phyloP scores from a whole-genome alignment of 2,888 invertebrate species.

The Chloroclystis v-ata region DNA sequence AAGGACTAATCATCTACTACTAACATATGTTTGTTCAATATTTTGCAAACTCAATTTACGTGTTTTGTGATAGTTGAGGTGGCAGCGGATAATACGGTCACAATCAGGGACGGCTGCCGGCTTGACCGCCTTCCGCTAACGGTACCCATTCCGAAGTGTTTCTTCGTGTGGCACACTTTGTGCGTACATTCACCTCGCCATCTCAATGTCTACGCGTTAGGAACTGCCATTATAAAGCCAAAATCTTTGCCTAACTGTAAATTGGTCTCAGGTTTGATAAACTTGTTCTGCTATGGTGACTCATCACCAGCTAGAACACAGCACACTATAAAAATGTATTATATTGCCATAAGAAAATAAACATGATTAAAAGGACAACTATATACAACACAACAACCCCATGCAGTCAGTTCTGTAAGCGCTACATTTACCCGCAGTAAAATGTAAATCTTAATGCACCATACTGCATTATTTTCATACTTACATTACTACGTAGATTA shows the following conservation, averaged over 20 bases:
- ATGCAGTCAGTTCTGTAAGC: no score
- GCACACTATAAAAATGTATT: no score
- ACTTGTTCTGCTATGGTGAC: neutral
- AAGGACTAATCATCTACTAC: no score
- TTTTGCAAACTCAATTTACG: no score
- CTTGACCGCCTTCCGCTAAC: conserved; percentile 77
- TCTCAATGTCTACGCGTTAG: conserved; percentile 53
- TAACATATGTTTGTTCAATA: no score
- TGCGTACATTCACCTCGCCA: conserved; percentile 76
- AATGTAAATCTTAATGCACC: neutral
- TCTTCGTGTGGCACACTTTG: conserved; percentile 75
- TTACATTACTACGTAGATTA: no score
- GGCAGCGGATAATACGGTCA: conserved; percentile 45
- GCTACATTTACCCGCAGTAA: no score
- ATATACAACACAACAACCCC: no score
- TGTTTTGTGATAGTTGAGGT: conserved; percentile 47
- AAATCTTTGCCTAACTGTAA: conserved; percentile 14
- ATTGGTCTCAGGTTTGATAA: neutral
- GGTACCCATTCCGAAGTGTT: conserved; percentile 74
- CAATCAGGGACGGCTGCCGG: conserved; percentile 56
- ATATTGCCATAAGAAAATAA: no score
- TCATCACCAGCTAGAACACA: neutral
- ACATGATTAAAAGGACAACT: no score
- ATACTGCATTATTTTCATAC: no score
- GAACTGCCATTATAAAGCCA: conserved; percentile 23